A percentile compares a stretch with the other conserved stretches of the same genome.
Conservation (phyloP, 2,888 invertebrate genomes). For the Beris chalybata region DNA sequence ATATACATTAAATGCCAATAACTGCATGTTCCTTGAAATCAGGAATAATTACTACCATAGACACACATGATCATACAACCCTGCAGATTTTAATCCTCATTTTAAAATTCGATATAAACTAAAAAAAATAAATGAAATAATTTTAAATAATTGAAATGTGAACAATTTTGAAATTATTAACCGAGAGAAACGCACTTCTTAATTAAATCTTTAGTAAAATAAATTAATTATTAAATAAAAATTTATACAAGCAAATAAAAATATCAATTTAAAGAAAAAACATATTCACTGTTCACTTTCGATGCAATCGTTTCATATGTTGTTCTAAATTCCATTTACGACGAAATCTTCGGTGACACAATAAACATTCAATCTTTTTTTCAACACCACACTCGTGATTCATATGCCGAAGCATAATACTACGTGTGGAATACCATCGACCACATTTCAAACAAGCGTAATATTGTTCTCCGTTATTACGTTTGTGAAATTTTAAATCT, state of each 20-base stretch:
- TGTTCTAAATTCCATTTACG: conserved; percentile 59
- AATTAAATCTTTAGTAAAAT: too few species aligned
- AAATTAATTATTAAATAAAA: too few species aligned
- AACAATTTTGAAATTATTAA: not conserved
- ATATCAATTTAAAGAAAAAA: not conserved
- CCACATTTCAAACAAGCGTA: conserved; percentile 44
- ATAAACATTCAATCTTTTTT: conserved; percentile 52
- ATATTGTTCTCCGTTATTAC: conserved; percentile 32
- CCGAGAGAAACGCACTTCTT: not conserved
- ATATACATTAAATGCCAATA: too few species aligned
- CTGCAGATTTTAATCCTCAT: too few species aligned
- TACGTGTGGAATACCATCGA: conserved; percentile 44
- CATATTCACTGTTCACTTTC: conserved; percentile 9
- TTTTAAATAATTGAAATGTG: too few species aligned
- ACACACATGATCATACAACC: too few species aligned
- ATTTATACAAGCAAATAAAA: not conserved
- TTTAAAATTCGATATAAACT: too few species aligned
- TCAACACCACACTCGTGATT: conserved; percentile 51
- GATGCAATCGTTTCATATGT: conserved; percentile 58
- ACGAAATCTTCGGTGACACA: conserved; percentile 54
- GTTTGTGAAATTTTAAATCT: conserved; percentile 34
- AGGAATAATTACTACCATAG: too few species aligned
- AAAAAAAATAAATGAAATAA: too few species aligned
- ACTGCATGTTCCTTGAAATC: too few species aligned
- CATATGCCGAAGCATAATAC: conserved; percentile 45